Percentiles rank a stretch among this genome's conserved stretches.
Conservation (phyloP, 2,797 vertebrate species). For the Pangasius larnaudii region DNA sequence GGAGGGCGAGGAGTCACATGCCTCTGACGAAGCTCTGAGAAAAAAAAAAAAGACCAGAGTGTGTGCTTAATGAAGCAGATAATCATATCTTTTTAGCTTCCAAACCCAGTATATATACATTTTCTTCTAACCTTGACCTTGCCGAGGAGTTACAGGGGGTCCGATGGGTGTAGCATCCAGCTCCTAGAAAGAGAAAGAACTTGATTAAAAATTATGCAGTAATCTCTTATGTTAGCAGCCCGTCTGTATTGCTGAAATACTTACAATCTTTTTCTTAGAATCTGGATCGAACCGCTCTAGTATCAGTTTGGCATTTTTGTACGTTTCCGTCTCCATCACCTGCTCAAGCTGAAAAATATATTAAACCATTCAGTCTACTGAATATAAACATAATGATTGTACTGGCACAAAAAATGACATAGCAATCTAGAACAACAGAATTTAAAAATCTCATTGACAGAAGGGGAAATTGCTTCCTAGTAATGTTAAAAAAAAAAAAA, state of each 20-base stretch:
- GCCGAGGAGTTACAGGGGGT: slow-evolving; percentile 84
- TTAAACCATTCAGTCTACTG: neutral
- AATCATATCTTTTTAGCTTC: neutral
- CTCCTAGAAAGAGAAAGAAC: slow-evolving; percentile 77
- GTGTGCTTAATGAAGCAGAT: slow-evolving; percentile 35
- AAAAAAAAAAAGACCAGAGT: neutral
- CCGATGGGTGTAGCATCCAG: slow-evolving; percentile 79
- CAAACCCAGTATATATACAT: neutral
- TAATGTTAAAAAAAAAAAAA: neutral
- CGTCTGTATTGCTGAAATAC: slow-evolving; percentile 43
- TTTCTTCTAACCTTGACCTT: slow-evolving; percentile 89
- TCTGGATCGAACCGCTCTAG: slow-evolving; percentile 98
- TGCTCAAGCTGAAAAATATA: slow-evolving; percentile 87
- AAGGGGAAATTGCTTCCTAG: neutral
- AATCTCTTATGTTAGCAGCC: neutral
- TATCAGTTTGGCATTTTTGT: slow-evolving; percentile 97
- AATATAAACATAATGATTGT: slow-evolving; percentile 13
- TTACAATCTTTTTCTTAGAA: slow-evolving; percentile 88
- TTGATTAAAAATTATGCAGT: neutral
- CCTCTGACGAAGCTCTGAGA: slow-evolving; percentile 90
- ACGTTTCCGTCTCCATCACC: slow-evolving; percentile 99
- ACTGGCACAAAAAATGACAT: neutral
- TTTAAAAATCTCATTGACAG: neutral
- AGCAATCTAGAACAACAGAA: neutral
- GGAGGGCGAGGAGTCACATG: slow-evolving; percentile 79